These are phyloP conservation scores for Hydrocynus forskahlii DNA, from an alignment of 2,797 vertebrate species.

Conservation along the genomic window DNA sequence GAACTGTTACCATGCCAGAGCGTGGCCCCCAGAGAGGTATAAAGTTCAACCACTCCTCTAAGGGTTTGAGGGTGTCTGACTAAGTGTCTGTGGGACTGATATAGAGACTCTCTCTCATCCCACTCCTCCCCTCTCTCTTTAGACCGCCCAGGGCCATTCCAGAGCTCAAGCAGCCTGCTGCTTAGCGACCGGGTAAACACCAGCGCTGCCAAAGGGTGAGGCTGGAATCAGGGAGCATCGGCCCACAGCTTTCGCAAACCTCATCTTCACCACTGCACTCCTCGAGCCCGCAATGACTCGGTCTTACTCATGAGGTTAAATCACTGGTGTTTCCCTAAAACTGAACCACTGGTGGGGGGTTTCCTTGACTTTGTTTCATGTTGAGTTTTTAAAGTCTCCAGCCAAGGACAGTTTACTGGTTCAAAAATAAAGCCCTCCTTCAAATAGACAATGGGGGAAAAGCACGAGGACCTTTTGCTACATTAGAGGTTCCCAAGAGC, in stretches of 20 bases:
- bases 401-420: not conserved
- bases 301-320: not conserved
- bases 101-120: slow-evolving; percentile 39
- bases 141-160: slow-evolving; percentile 56
- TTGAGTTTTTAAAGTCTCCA: not conserved
- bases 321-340: not conserved
- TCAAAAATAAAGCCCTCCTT: not conserved
- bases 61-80: slow-evolving; percentile 6
- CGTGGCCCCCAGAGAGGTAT: slow-evolving; percentile 25
- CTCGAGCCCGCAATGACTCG: not conserved
- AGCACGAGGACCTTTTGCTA: not conserved
- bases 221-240: slow-evolving; percentile 34
- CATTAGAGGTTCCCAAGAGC: not conserved
- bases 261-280: slow-evolving; percentile 2
- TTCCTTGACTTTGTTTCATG: not conserved
- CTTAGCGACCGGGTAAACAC: slow-evolving; percentile 63
- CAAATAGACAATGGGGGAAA: not conserved
- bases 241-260: slow-evolving; percentile 7
- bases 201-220: slow-evolving; percentile 61
- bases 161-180: slow-evolving; percentile 48
- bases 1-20: slow-evolving; percentile 20
- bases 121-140: slow-evolving; percentile 34
- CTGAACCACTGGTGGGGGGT: not conserved
- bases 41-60: slow-evolving; percentile 39
- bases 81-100: slow-evolving; percentile 34